A percentile compares a stretch with the other conserved stretches of the same genome.
These are phyloP conservation scores for Cyprinodon tularosa DNA, from an alignment of 2,113 vertebrate species.

Conservation along the genomic window DNA sequence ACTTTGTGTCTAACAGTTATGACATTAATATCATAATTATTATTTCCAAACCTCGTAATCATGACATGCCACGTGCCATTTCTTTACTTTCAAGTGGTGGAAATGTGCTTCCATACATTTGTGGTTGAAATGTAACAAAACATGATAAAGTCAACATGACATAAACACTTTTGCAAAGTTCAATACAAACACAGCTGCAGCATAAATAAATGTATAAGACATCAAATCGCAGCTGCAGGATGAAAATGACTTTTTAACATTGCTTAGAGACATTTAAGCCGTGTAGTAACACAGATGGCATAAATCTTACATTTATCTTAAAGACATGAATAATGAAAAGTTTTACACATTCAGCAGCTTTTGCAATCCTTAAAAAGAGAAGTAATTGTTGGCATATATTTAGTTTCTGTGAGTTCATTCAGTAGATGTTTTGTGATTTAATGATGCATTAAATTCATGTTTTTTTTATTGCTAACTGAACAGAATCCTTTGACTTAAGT, in stretches of 20 bases:
- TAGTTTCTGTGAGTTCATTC: slow-evolving; percentile 52
- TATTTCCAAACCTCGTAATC: too few relatives aligned
- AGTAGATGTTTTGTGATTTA: neutral
- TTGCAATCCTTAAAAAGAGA: slow-evolving; percentile 6
- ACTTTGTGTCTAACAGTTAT: too few relatives aligned
- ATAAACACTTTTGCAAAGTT: neutral
- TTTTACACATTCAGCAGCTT: slow-evolving; percentile 76
- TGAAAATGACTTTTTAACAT: slow-evolving; percentile 28
- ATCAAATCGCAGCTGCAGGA: slow-evolving; percentile 25
- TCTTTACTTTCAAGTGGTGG: too few relatives aligned
- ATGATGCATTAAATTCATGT: neutral
- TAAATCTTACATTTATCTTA: slow-evolving; percentile 23
- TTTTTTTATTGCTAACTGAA: neutral
- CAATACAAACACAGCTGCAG: slow-evolving; percentile 17
- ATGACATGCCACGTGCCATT: too few relatives aligned
- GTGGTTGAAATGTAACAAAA: neutral
- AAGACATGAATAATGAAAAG: slow-evolving; percentile 58
- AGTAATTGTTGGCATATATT: slow-evolving; percentile 8
- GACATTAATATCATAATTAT: too few relatives aligned
- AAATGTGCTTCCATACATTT: neutral
- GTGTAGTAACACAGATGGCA: slow-evolving; percentile 23
- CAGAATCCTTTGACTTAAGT: neutral
- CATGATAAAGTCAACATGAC: neutral
- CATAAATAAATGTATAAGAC: slow-evolving; percentile 1
- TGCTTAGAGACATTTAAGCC: slow-evolving; percentile 37